These are phyloP conservation scores for Sebastes diaconus DNA, from an alignment of 2,797 vertebrate species.

Conservation along the genomic window DNA sequence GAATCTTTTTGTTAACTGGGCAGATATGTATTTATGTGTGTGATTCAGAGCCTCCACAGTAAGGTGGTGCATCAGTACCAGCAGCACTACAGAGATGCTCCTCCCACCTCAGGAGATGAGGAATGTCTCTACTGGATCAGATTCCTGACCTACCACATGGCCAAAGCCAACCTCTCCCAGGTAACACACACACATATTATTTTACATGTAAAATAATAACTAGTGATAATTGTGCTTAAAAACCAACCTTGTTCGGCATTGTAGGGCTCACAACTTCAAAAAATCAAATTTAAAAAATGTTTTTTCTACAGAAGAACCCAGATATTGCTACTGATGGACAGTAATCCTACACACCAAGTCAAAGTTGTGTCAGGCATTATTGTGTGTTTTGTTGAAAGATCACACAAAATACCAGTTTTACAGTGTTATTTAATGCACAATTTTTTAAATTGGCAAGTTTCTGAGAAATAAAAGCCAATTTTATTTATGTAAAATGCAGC, in stretches of 20 bases:
- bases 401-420: too few relatives aligned
- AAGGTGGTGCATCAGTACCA: slow-evolving; percentile 92
- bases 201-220: neutral
- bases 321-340: too few relatives aligned
- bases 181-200: slow-evolving; percentile 71
- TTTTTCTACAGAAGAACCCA: too few relatives aligned
- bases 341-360: too few relatives aligned
- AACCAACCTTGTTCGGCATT: neutral
- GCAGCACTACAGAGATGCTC: slow-evolving; percentile 77
- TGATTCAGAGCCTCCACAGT: slow-evolving; percentile 81
- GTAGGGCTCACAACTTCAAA: too few relatives aligned
- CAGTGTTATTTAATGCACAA: too few relatives aligned
- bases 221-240: neutral
- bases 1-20: neutral
- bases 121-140: slow-evolving; percentile 95
- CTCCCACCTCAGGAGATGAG: slow-evolving; percentile 83
- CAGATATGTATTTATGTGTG: neutral
- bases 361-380: too few relatives aligned
- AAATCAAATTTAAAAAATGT: too few relatives aligned
- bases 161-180: slow-evolving; percentile 88
- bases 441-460: too few relatives aligned
- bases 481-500: too few relatives aligned
- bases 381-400: too few relatives aligned
- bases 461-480: too few relatives aligned
- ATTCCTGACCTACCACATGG: slow-evolving; percentile 94